A percentile compares a stretch with the other conserved stretches of the same genome.
phyloP scores from a whole-genome alignment of 2,113 vertebrate genomes.

The Sphyrna mokarran region DNA sequence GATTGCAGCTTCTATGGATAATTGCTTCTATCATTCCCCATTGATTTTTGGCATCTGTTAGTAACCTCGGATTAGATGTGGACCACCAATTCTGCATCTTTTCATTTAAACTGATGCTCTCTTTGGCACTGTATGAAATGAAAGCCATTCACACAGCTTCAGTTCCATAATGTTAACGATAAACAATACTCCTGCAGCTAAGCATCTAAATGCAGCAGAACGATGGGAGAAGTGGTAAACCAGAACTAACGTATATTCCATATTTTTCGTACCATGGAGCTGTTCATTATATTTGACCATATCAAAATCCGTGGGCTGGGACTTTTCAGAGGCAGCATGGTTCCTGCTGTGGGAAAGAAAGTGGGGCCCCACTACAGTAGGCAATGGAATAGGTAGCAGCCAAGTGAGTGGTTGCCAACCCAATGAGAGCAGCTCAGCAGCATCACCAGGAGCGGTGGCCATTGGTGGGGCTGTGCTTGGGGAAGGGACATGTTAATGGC shows the following conservation, averaged over 20 bases:
- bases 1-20: neutral
- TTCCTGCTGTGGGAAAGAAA: neutral
- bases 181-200: neutral
- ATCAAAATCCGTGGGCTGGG: neutral
- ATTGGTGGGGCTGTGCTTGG: neutral
- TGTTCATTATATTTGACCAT: neutral
- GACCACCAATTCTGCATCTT: constrained; percentile 2
- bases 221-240: neutral
- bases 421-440: neutral
- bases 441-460: neutral
- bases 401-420: neutral
- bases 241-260: neutral
- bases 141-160: neutral
- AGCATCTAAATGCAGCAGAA: neutral
- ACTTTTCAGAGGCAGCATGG: neutral
- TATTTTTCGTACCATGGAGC: neutral
- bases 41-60: neutral
- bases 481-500: neutral
- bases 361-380: too few species aligned
- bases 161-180: neutral
- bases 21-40: constrained; percentile 13
- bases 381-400: neutral
- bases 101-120: constrained; percentile 16
- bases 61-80: constrained; percentile 5
- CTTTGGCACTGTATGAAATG: neutral